These are phyloP conservation scores for Pherbina coryleti DNA, from an alignment of 2,888 invertebrate genomes.

Conservation along the genomic window DNA sequence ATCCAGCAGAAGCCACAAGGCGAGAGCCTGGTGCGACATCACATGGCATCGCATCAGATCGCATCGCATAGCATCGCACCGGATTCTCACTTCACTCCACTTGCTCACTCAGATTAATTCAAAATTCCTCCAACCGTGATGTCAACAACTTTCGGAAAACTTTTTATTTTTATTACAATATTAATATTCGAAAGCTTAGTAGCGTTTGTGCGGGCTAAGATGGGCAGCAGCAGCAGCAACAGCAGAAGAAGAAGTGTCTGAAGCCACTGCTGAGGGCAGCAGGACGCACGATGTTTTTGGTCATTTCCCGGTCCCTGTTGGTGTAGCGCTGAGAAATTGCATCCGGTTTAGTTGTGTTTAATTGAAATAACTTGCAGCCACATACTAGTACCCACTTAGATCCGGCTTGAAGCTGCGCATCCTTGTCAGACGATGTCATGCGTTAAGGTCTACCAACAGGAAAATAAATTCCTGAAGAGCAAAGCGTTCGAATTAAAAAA, in stretches of 20 bases:
- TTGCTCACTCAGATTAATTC: constrained; percentile 57
- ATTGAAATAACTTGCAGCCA: constrained; percentile 43
- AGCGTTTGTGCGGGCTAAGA: background rate
- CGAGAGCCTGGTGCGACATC: background rate
- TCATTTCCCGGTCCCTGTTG: constrained; percentile 30
- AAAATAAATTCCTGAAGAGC: constrained; percentile 18
- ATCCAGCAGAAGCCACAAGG: constrained; percentile 3
- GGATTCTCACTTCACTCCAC: constrained; percentile 15
- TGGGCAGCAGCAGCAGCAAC: background rate
- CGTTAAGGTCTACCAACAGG: constrained; percentile 29
- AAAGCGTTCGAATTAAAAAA: constrained; percentile 3
- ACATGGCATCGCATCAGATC: background rate
- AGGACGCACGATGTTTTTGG: constrained; percentile 27
- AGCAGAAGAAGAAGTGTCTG: background rate
- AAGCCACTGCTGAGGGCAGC: background rate
- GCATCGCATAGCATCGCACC: background rate
- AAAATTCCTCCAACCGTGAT: constrained; percentile 64
- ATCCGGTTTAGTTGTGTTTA: constrained; percentile 40
- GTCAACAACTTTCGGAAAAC: constrained; percentile 48
- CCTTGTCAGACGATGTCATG: background rate
- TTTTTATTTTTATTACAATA: constrained; percentile 37
- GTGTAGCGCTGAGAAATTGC: constrained; percentile 31
- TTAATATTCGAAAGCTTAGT: constrained; percentile 38
- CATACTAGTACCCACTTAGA: constrained; percentile 26
- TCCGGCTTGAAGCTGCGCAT: constrained; percentile 24